Conservation (phyloP, 2,888 invertebrate species). For the Trissolcus japonicus region DNA sequence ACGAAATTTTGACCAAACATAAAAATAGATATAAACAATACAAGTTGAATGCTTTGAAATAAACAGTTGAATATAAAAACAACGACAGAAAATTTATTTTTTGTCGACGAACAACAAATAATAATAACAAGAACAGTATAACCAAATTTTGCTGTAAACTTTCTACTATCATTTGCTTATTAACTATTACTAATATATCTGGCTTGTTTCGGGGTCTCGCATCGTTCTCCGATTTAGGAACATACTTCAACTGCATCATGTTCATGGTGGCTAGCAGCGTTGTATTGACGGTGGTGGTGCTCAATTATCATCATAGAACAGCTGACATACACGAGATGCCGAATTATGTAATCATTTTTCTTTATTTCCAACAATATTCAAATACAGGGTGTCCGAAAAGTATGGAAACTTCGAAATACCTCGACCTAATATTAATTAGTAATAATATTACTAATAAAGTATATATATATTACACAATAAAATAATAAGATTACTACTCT, state of each 20-base stretch:
- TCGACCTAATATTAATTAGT: too few relatives aligned
- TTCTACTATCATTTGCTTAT: not conserved
- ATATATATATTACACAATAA: too few relatives aligned
- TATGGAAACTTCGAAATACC: too few relatives aligned
- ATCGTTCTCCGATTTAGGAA: conserved; percentile 82
- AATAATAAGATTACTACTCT: too few relatives aligned
- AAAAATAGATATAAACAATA: too few relatives aligned
- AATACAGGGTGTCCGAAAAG: too few relatives aligned
- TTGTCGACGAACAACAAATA: not conserved
- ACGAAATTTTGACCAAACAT: too few relatives aligned
- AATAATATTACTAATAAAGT: too few relatives aligned
- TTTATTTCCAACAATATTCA: not conserved
- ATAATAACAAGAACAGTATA: not conserved
- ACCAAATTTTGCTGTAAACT: not conserved
- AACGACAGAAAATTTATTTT: not conserved
- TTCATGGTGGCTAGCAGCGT: conserved; percentile 99
- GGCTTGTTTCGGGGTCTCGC: conserved; percentile 58
- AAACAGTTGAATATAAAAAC: not conserved
- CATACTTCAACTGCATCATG: conserved; percentile 99
- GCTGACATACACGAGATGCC: conserved; percentile 98
- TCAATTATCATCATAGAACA: conserved; percentile 96
- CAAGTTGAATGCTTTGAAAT: too few relatives aligned
- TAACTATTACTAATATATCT: conserved; percentile 67
- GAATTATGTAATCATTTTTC: conserved; percentile 87
- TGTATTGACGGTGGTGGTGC: conserved; percentile 95